Percentiles rank a stretch among this genome's conserved stretches.
Evolutionary conservation across 2,888 invertebrate species (phyloP).

Genomic region (Melanotus villosus): DNA sequence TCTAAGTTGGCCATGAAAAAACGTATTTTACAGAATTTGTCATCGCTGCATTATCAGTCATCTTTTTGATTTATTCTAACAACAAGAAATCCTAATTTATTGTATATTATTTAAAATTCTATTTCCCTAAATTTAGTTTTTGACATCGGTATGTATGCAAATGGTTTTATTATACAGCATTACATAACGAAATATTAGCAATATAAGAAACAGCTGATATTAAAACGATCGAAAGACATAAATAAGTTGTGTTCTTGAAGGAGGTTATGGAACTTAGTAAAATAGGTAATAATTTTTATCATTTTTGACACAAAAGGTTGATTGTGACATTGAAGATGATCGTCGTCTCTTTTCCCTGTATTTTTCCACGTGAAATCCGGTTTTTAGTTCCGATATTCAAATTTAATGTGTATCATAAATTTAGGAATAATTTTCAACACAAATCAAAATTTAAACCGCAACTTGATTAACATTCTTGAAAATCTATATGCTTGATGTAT

Average conservation of each 20-base stretch:
- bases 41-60: too few species aligned
- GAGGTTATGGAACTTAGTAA: background rate
- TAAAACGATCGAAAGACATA: background rate
- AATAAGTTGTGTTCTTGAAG: background rate
- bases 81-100: too few species aligned
- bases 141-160: background rate
- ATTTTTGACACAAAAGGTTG: conserved; percentile 2
- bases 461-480: too few species aligned
- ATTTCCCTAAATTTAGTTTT: background rate
- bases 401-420: too few species aligned
- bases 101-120: too few species aligned
- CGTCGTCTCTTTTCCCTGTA: background rate
- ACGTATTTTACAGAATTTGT: too few species aligned
- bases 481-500: too few species aligned
- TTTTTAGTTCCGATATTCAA: background rate
- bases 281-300: background rate
- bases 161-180: background rate
- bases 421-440: too few species aligned
- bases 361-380: background rate
- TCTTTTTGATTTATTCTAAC: too few species aligned
- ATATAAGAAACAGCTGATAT: background rate
- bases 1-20: too few species aligned
- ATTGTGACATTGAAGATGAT: background rate
- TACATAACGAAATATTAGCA: background rate
- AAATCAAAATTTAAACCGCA: background rate